Evolutionary conservation across 1,140 invertebrate species (phyloP), one percentile per base, ranked within the genome.

Genomic region (Philaenus spumarius): DNA sequence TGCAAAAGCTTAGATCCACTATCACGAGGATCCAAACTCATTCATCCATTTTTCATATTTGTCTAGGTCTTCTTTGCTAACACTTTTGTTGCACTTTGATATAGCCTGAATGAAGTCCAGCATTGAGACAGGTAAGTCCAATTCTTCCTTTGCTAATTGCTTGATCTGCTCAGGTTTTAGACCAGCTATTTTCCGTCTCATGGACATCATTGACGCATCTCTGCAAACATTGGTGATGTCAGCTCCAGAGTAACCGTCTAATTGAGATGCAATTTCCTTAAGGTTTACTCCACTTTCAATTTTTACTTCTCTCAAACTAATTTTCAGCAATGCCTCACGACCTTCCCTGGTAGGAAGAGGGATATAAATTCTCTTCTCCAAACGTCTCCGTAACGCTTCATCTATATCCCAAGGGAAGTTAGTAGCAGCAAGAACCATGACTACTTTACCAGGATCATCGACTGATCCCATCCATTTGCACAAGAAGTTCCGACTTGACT

Each of bases 341-440:
- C 95, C 95, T 69, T 90, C 86, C 66, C 92, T 81, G 68, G 88
- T 94, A 0, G 97, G 97, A 63, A 99, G 77, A n/a, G 97, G 95
- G 74, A 99, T 99, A 76, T 99, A 99, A 69, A 99, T 98, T 62
- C 97, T 82, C 77, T 99, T 99, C 72, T 99, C 97, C 14, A 99
- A 78, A 62, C 97, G 81, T 52, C 97, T 80, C 40, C 95, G 78
- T 17, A 99, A 76, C 23, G 97, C 97, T 74, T 99, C 97, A 73
- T 99, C 97, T 60, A 99, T 92, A 71, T 99, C 96, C 97, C 96
- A 99, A 2, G 97, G 97, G 74, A 98, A 98, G 77, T 99, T 99
- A 0, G 97, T 99, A 9, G 97, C 97, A 7, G 96, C 97, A 63
- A 99, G 75, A 22, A 99, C 95, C 91, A 99, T 97, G 0, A 99